phyloP scores from a whole-genome alignment of 2,797 vertebrate species.

The Poeciliopsis turneri region DNA sequence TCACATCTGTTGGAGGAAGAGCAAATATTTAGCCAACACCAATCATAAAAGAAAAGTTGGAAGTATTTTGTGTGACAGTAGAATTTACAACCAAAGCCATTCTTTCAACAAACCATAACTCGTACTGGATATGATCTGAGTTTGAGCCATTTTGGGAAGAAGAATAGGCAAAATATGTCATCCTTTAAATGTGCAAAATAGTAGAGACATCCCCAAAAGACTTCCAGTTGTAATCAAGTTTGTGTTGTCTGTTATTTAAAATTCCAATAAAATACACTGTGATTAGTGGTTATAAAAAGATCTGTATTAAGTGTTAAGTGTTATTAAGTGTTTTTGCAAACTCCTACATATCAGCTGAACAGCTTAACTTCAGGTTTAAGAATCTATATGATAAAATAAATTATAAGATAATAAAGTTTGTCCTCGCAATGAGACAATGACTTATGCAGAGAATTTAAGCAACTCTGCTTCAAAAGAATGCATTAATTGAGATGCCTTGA shows the following conservation, averaged over 20 bases:
- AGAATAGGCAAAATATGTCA: neutral
- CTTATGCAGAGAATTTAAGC: conserved; percentile 40
- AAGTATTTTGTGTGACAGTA: conserved; percentile 10
- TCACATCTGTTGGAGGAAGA: conserved; percentile 87
- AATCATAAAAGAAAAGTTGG: conserved; percentile 35
- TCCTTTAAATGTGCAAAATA: neutral
- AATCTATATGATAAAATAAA: conserved; percentile 58
- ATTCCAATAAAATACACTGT: neutral
- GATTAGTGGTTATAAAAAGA: neutral
- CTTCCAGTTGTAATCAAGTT: neutral
- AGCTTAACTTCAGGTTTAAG: conserved; percentile 21
- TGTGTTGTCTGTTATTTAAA: conserved; percentile 1
- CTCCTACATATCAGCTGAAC: conserved; percentile 1
- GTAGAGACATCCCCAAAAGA: neutral
- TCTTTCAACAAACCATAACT: neutral
- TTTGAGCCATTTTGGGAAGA: neutral
- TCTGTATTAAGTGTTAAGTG: too few species aligned
- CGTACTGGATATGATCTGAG: neutral
- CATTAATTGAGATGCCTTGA: conserved; percentile 78
- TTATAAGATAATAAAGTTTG: conserved; percentile 42
- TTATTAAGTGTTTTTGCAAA: neutral
- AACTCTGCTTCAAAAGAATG: conserved; percentile 60
- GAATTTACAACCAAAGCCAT: neutral
- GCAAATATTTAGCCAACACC: conserved; percentile 27
- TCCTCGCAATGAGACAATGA: conserved; percentile 69